Conservation (phyloP, 1,140 invertebrate species). For the Acromyrmex echinatior region DNA sequence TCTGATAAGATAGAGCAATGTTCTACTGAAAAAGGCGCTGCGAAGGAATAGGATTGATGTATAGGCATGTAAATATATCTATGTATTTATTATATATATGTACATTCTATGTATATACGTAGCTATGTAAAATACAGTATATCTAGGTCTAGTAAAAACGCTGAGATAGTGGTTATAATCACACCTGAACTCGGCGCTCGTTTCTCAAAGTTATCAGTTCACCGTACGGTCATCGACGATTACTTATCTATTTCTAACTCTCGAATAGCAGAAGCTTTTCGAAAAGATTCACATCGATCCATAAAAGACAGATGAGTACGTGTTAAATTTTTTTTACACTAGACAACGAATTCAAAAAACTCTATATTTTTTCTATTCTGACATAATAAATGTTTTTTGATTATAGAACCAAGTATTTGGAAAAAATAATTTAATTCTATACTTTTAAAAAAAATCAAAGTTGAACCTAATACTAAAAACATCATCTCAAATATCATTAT, state of each 20-base stretch:
- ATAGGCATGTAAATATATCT: not conserved
- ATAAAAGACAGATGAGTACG: not conserved
- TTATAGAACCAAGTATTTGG: not conserved
- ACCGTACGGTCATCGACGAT: conserved; percentile 55
- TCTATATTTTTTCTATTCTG: not conserved
- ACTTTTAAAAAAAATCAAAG: not conserved
- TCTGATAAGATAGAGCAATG: conserved; percentile 3
- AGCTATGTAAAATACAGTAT: conserved; percentile 57
- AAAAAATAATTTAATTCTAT: conserved; percentile 4
- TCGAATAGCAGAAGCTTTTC: conserved; percentile 13
- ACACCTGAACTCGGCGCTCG: conserved; percentile 40
- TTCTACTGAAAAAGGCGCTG: conserved; percentile 31
- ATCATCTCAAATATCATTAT: not conserved
- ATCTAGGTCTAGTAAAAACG: conserved; percentile 61
- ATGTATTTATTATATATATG: not conserved
- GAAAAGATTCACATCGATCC: conserved; percentile 3
- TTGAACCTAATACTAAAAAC: not conserved
- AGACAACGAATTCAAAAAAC: not conserved
- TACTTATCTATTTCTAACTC: conserved; percentile 37
- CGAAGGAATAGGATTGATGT: conserved; percentile 9
- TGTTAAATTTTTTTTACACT: not conserved
- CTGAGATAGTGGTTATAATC: conserved; percentile 53
- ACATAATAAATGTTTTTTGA: not conserved
- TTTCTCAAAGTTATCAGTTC: conserved; percentile 57
- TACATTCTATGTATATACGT: conserved; percentile 46